Evolutionary conservation across 2,113 vertebrate species (phyloP), one percentile per base, ranked within the genome.

Genomic region (Paedocypris sp.): DNA sequence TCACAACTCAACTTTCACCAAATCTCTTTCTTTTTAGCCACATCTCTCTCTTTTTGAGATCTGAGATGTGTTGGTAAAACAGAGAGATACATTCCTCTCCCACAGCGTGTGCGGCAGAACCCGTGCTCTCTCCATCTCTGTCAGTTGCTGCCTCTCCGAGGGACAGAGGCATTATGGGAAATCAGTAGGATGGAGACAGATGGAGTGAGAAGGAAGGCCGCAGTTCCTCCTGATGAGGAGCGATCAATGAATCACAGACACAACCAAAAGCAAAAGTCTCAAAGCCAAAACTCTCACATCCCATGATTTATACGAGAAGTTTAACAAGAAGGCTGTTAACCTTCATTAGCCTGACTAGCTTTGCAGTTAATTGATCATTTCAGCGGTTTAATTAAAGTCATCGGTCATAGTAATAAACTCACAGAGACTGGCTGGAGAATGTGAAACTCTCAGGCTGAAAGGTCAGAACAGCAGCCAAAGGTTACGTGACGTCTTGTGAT

Each of bases 91-190:
- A 62, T 22, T 2, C 13, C 16, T 20, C 60, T 36, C 45, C n/a
- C 22, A 10, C 16, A 7, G 13, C 26, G 41, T 4, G 42, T 12
- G 36, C 18, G 18, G 23, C 43, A 46, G 45, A 59, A 59, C 39
- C n/a, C n/a, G 47, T 15, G n/a, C 19, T 26, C 26, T 39, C 48
- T 53, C 38, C 5, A 22, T 53, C 48, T 63, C 60, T 26, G 52
- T 63, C 60, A 51, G 15, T 22, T 41, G 36, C 58, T 60, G 39
- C 20, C 33, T 7, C 60, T 64, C 26, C n/a, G 33, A 69, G 33
- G 19, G 35, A 60, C 42, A 56, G 39, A 43, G 6, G 31, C 49
- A 65, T 69, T 54, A 60, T 64, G 33, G 48, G 41, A 52, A 51
- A 28, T 28, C 11, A 36, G 22, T 45, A 36, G 28, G 22, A 33